Evolutionary conservation across 1,140 invertebrate genomes (phyloP), one percentile per base, ranked within the genome.

Genomic region (Drosophila ironensis): DNA sequence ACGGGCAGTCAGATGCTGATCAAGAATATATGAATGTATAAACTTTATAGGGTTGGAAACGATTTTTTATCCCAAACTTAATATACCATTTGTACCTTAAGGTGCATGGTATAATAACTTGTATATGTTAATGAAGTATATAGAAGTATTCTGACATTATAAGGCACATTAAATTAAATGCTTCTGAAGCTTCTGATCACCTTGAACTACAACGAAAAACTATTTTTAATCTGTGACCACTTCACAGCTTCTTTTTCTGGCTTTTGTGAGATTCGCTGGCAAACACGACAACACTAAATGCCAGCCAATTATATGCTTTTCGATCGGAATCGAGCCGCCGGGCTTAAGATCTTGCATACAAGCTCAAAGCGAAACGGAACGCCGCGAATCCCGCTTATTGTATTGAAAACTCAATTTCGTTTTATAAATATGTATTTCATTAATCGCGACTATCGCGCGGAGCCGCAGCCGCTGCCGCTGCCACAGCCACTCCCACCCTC

Each of bases 401-500:
- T 66, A 75, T 61, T 81, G 75, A 80, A 80, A 80, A 81, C 75
- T 80, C 77, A 82, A 82, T 81, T 81, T 81, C 57, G 77, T 45
- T 72, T 61, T 75, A 81, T 81, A 81, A 81, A 81, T 81, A 68
- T 68, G 64, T 54, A 82, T 82, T 81, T 82, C 72, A 81, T 82
- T 81, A 81, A 76, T 76, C 67, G 72, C 77, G 64, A 48, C 41
- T 57, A 80, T 57, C 66, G 25, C 7, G 12, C 11, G 30, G n/a
- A 14, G n/a, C 14, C 6, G 4, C 11, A 12, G 14, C 30, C n/a
- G n/a, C 14, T 33, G 11, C 11, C n/a, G 14, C 30, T 33, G 14
- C 47, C 20, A 33, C 50, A 17, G 61, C 53, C 54, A 44, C 64
- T 63, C 59, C 59, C 56, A 60, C 48, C 42, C 66, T 28, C 44